Base-by-base conservation (phyloP, 2,797 vertebrate genomes). In the Poecilia wingei region DNA sequence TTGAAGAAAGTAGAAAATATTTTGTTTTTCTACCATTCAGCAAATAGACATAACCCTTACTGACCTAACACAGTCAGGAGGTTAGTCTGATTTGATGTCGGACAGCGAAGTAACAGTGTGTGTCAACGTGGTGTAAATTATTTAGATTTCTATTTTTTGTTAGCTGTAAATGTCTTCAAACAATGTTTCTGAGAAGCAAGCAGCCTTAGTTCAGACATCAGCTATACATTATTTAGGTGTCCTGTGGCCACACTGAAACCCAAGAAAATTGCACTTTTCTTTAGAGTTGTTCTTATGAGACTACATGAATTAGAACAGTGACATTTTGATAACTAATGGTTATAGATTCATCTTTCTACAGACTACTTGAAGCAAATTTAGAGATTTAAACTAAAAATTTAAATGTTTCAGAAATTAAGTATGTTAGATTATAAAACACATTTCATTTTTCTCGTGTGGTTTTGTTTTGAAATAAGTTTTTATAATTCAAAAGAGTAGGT, bases 131-230 rank as follows among this genome's bases (percentile, higher is more conserved):
- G 6, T 22, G 51, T 57, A 74, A 73, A 73, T 22, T 22, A 53
- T 55, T 73, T n/a, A 55, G 47, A n/a, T 41, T 45, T 43, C 20
- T 33, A 28, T 75, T 61, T 28, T 41, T 69, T 47, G 33, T 16
- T 49, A 18, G 28, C 16, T 46, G 47, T 20, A 16, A 25, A 39
- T 69, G 25, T 69, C 51, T 43, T 77, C 36, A 41, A 51, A 51
- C 6, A 36, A 53, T 53, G 33, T 53, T 51, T 28, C 47, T 20
- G 4, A n/a, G 59, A 33, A 51, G 25, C 59, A 16, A 22, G 45
- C 49, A 41, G 75, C 47, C 33, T 28, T 77, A 20, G 47, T 41
- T 49, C 33, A 69, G 46, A 69, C 43, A 43, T 76, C 20, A 76
- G 45, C 36, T 9, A 49, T 76, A 47, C 36, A 51, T 75, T 51